Evolutionary conservation across 2,888 invertebrate species (phyloP), one percentile per base, ranked within the genome.

Genomic region (Clunio marinus): DNA sequence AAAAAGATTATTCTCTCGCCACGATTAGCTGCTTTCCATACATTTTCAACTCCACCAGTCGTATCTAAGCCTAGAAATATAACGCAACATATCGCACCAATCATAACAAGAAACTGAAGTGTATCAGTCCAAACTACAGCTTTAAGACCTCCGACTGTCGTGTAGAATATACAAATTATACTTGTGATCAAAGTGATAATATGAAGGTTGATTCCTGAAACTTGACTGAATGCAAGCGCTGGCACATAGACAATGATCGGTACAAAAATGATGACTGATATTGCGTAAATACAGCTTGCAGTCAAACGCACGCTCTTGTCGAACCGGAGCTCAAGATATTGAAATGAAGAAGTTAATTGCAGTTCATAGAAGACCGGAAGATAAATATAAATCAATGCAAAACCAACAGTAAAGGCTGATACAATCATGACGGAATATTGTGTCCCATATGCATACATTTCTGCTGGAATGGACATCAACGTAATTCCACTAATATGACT

Each of bases 401-500:
- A 32, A 10, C 69, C 66, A 20, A 74, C 77, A 2, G 80, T 70
- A 13, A 82, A 70, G 46, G 80, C 78, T 2, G 81, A 77, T 3
- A 84, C 70, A 35, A 77, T 73, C 35, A 79, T 76, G 22, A 80
- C 75, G 69, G 79, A 77, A 73, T 88, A 89, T 71, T 86, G 84
- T 0, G 86, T 85, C 2, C 91, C 91, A 74, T 84, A 84, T 28
- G 83, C 79, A 74, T 90, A 90, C 71, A 89, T 84, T 74, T 90
- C 90, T 0, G 88, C 84, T 0, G 90, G 89, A 7, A 88, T 83
- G 0, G 88, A 89, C 8, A 91, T 80, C 5, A 90, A 77, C 0
- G 88, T 88, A 57, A 90, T 85, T 37, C 89, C 89, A 2, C 89
- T 89, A 73, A 89, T 78, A 71, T 88, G 87, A 74, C 89, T 88